These are phyloP conservation scores for Oegoconia quadripuncta DNA, from an alignment of 2,888 invertebrate species.

Conservation along the genomic window DNA sequence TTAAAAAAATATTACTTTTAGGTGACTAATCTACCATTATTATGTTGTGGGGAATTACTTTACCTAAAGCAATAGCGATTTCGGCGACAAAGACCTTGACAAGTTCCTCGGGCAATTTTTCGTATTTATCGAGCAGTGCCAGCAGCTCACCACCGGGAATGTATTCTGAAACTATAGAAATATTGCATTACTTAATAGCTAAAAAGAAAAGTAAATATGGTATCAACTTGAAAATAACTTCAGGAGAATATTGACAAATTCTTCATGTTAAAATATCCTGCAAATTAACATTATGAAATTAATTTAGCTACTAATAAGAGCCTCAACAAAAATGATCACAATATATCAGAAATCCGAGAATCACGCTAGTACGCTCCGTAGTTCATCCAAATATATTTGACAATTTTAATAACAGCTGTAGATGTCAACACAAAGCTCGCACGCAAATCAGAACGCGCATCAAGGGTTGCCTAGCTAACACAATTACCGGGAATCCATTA, in stretches of 20 bases:
- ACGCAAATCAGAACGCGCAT: no score
- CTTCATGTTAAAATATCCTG: neutral
- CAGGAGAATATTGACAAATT: neutral
- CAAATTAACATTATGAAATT: neutral
- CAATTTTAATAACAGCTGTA: no score
- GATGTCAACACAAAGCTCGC: no score
- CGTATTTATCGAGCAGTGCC: slow-evolving; percentile 85
- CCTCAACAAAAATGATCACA: no score
- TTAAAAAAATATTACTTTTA: no score
- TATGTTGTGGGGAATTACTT: slow-evolving; percentile 23
- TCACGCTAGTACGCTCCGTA: no score
- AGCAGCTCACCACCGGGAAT: slow-evolving; percentile 91
- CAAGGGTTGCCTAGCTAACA: neutral
- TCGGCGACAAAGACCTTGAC: slow-evolving; percentile 92
- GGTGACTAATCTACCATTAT: no score
- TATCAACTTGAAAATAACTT: no score
- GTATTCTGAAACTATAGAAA: slow-evolving; percentile 88
- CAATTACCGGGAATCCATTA: neutral
- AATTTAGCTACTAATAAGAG: no score
- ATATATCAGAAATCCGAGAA: no score
- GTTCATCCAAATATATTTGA: no score
- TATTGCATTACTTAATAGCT: neutral
- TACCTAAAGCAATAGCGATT: slow-evolving; percentile 92
- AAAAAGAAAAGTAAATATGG: neutral
- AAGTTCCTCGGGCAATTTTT: slow-evolving; percentile 86